Evolutionary conservation across 2,797 vertebrate species (phyloP), one percentile per base, ranked within the genome.

Genomic region (Melanogrammus aeglefinus): DNA sequence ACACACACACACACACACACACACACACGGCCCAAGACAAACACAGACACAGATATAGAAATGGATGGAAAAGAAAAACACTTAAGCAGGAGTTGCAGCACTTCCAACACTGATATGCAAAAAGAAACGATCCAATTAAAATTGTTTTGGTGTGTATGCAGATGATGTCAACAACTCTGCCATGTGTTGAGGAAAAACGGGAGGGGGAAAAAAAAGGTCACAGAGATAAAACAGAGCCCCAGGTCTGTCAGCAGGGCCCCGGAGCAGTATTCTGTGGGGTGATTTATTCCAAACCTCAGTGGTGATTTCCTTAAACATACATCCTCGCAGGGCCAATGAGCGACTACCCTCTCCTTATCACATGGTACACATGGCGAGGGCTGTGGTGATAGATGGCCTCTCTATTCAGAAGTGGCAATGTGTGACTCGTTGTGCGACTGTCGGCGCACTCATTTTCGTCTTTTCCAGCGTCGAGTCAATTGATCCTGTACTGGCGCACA

Each of bases 21-120:
- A 27, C 63, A 69, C n/a, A 27, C 63, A 69, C 63, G 24, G 1
- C 24, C 1, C 1, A 7, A 66, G n/a, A 66, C 51, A 69, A 1
- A 69, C 63, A 27, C 9, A 27, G n/a, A 69, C 24, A 69, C 24
- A 9, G 47, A 63, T 24, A 63, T 24, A 63, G 21, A 24, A 63
- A 63, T 24, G 57, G n/a, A 63, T 63, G 57, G 24, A 24, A 63
- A 24, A 63, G 82, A 78, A 78, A 72, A 1, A 29, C 72, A 35
- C 51, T 39, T 14, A 71, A 31, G 69, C 21, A 63, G 57, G 57
- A 9, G 21, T 8, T 24, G 21, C 24, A 69, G n/a, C 63, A 69
- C 24, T 27, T 63, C 21, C 57, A 24, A 63, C 57, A 12, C 70
- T 72, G 70, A 72, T 72, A 31, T 31, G 70, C 70, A 72, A 72